phyloP scores from a whole-genome alignment of 2,113 vertebrate species.

The Xiphophorus hellerii region DNA sequence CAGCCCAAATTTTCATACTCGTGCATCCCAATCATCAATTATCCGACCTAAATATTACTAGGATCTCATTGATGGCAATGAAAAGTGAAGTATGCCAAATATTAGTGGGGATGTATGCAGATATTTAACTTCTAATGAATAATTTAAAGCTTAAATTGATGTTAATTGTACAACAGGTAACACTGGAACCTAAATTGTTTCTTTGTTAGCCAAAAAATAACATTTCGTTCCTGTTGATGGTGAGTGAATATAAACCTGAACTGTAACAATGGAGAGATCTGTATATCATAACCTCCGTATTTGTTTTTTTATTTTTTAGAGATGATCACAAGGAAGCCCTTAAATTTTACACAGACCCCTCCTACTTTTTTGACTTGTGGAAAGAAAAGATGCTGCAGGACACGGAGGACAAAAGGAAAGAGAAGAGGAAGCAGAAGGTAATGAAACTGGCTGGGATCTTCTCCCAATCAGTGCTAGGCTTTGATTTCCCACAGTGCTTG shows the following conservation, averaged over 20 bases:
- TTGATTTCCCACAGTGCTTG: background rate
- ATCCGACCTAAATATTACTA: too few species aligned
- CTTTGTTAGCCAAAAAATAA: too few species aligned
- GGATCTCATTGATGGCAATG: too few species aligned
- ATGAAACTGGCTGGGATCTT: background rate
- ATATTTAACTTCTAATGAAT: too few species aligned
- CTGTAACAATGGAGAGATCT: background rate
- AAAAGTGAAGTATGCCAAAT: too few species aligned
- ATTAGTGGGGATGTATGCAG: background rate
- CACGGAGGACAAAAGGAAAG: conserved; percentile 98
- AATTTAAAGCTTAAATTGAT: too few species aligned
- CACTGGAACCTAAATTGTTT: too few species aligned
- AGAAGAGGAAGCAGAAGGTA: conserved; percentile 85
- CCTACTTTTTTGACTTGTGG: conserved; percentile 99
- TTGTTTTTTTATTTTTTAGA: conserved; percentile 72
- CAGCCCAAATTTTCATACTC: too few species aligned
- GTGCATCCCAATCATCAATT: too few species aligned
- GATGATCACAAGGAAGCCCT: conserved; percentile 96
- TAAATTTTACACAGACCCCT: conserved; percentile 98
- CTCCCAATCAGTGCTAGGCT: background rate
- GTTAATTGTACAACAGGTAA: too few species aligned
- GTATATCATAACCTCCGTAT: background rate
- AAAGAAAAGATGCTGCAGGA: conserved; percentile 99
- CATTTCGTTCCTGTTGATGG: too few species aligned
- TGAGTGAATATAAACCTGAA: too few species aligned